These are phyloP conservation scores for Scrobipalpa atriplicella DNA, from an alignment of 2,888 invertebrate species.

Conservation along the genomic window DNA sequence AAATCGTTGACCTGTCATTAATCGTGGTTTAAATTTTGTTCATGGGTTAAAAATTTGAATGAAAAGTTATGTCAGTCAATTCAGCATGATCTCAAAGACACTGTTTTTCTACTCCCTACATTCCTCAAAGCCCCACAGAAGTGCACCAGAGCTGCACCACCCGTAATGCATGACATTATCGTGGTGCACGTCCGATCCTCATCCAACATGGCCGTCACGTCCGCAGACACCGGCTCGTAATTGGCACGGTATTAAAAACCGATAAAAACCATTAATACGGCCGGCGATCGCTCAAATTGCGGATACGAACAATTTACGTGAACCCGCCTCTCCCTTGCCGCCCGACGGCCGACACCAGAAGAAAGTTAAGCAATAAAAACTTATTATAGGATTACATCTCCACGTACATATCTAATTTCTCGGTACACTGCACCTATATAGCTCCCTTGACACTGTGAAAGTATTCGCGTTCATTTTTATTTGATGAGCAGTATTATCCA, in stretches of 20 bases:
- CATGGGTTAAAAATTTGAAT: too few relatives aligned
- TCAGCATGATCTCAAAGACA: neutral
- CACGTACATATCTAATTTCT: slow-evolving; percentile 43
- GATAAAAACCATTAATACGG: slow-evolving; percentile 62
- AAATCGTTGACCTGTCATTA: too few relatives aligned
- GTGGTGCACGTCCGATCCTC: slow-evolving; percentile 20
- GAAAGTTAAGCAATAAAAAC: slow-evolving; percentile 29
- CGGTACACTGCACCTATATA: slow-evolving; percentile 33
- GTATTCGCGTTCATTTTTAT: slow-evolving; percentile 13
- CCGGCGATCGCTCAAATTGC: slow-evolving; percentile 57
- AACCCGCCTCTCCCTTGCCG: slow-evolving; percentile 34
- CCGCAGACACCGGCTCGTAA: slow-evolving; percentile 50
- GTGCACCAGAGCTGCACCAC: neutral
- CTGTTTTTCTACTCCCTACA: neutral
- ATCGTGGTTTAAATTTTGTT: too few relatives aligned
- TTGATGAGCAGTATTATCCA: slow-evolving; percentile 33
- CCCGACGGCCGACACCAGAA: slow-evolving; percentile 21
- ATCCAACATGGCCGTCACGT: slow-evolving; percentile 41
- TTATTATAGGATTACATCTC: slow-evolving; percentile 27
- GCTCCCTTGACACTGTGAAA: slow-evolving; percentile 15
- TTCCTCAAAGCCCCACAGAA: neutral
- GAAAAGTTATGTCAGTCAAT: too few relatives aligned
- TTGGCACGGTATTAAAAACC: slow-evolving; percentile 60
- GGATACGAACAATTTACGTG: slow-evolving; percentile 58
- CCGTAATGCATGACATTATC: slow-evolving; percentile 23